phyloP scores from a whole-genome alignment of 2,888 invertebrate genomes.

The Apodemia mormo region DNA sequence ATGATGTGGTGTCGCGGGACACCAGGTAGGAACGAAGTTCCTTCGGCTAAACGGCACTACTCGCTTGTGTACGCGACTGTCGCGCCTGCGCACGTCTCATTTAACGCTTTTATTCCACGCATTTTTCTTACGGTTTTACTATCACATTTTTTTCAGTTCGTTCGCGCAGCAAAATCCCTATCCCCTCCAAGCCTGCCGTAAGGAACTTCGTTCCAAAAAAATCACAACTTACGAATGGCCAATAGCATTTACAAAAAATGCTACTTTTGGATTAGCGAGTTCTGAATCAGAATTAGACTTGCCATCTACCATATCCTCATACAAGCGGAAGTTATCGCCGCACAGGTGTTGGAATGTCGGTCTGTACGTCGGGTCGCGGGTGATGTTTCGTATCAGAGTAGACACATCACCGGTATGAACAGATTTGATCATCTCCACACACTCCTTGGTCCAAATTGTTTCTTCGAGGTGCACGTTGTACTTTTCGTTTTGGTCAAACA shows the following conservation, averaged over 20 bases:
- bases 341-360: slow-evolving; percentile 49
- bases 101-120: too few relatives aligned
- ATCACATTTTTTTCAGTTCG: too few relatives aligned
- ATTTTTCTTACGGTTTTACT: too few relatives aligned
- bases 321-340: slow-evolving; percentile 45
- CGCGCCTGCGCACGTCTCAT: too few relatives aligned
- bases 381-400: slow-evolving; percentile 14
- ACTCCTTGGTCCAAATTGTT: slow-evolving; percentile 57
- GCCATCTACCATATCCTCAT: slow-evolving; percentile 32
- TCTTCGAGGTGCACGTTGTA: slow-evolving; percentile 84
- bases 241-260: slow-evolving; percentile 28
- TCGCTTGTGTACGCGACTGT: too few relatives aligned
- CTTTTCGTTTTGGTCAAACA: slow-evolving; percentile 84
- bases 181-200: too few relatives aligned
- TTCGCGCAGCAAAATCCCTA: too few relatives aligned
- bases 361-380: slow-evolving; percentile 35
- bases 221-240: neutral
- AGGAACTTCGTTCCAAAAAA: too few relatives aligned
- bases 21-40: too few relatives aligned
- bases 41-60: too few relatives aligned
- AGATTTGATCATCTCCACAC: slow-evolving; percentile 46
- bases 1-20: too few relatives aligned
- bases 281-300: neutral
- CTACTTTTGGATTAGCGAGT: slow-evolving; percentile 31
- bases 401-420: neutral